phyloP scores from a whole-genome alignment of 2,113 vertebrate species.

The Pongo pygmaeus region DNA sequence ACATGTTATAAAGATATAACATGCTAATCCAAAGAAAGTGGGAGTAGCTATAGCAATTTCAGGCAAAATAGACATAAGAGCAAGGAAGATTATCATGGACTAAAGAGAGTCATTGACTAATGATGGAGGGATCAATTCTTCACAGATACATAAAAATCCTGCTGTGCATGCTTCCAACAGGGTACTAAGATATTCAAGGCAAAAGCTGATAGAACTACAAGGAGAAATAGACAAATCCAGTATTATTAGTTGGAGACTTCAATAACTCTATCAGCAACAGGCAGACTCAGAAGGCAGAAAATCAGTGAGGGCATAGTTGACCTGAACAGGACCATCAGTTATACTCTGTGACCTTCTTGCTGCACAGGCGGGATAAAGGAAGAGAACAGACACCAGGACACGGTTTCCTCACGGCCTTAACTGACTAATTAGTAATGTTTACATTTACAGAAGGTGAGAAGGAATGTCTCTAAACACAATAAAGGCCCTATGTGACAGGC shows the following conservation, averaged over 20 bases:
- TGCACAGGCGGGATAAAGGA: background rate
- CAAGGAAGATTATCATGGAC: background rate
- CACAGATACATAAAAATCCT: background rate
- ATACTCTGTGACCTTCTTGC: background rate
- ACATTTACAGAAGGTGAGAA: background rate
- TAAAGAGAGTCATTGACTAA: background rate
- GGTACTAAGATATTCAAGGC: background rate
- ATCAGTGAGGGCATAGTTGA: background rate
- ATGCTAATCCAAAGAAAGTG: background rate
- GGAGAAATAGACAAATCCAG: background rate
- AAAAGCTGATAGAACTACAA: background rate
- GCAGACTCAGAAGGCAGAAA: background rate
- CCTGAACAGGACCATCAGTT: background rate
- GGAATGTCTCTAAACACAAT: background rate
- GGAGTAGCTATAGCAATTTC: background rate
- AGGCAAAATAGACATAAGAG: background rate
- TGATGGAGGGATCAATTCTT: background rate
- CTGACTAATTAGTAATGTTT: background rate
- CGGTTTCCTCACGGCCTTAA: background rate
- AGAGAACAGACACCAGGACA: no score
- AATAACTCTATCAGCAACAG: background rate
- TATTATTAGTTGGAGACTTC: background rate
- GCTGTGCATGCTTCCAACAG: background rate
- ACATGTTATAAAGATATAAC: no score
- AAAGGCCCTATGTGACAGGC: no score